Evolutionary conservation across 2,888 invertebrate species (phyloP).

Genomic region (Caenorhabditis panamensis): DNA sequence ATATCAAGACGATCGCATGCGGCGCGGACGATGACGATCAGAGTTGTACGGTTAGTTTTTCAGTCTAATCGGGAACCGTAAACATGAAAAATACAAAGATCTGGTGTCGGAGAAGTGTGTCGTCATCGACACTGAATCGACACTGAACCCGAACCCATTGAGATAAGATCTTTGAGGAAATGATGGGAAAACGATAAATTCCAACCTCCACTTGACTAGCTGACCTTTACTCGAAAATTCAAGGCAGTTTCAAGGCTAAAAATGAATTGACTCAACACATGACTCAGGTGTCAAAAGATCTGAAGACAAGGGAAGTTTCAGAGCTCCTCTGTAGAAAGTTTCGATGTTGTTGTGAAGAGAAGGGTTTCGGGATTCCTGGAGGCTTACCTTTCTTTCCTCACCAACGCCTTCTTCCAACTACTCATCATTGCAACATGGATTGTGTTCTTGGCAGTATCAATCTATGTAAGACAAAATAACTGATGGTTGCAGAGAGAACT

Average conservation of each 20-base stretch:
- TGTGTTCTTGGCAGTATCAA: slow-evolving; percentile 71
- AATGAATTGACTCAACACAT: not conserved
- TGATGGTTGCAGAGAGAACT: too few species aligned
- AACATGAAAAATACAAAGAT: too few species aligned
- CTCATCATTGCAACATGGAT: slow-evolving; percentile 70
- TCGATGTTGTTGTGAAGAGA: slow-evolving; percentile 64
- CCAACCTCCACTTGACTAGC: slow-evolving; percentile 1
- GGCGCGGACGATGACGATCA: slow-evolving; percentile 62
- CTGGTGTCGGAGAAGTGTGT: not conserved
- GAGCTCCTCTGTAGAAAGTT: slow-evolving; percentile 49
- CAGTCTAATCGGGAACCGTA: too few species aligned
- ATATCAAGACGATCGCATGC: slow-evolving; percentile 65
- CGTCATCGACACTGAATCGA: too few species aligned
- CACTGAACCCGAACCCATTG: too few species aligned
- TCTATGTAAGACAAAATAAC: slow-evolving; percentile 66
- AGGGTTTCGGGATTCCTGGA: slow-evolving; percentile 50
- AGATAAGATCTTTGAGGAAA: slow-evolving; percentile 25
- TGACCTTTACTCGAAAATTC: slow-evolving; percentile 31
- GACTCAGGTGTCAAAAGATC: not conserved
- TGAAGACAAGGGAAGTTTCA: too few species aligned
- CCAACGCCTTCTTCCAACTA: slow-evolving; percentile 70
- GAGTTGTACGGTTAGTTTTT: slow-evolving; percentile 48
- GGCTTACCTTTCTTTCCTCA: slow-evolving; percentile 69
- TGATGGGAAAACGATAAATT: slow-evolving; percentile 24
- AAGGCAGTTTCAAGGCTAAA: slow-evolving; percentile 35